Conservation (phyloP, 2,113 vertebrate species). For the Marmota flaviventris region DNA sequence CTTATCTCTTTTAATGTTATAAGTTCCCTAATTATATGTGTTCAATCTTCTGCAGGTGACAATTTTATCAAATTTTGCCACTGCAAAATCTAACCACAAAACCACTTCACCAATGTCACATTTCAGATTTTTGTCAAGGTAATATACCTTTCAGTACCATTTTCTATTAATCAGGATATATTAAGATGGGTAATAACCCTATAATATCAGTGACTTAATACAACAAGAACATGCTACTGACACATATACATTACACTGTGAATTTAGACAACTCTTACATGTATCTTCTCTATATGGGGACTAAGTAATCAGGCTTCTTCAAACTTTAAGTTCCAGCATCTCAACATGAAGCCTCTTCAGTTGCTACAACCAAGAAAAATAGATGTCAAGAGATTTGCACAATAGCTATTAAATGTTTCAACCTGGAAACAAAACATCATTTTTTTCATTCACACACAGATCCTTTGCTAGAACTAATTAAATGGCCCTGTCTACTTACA, state of each 20-base stretch:
- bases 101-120: background rate
- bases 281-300: background rate
- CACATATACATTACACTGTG: background rate
- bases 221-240: background rate
- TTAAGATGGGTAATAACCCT: background rate
- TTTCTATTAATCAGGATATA: background rate
- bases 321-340: background rate
- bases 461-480: slow-evolving; percentile 9
- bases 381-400: background rate
- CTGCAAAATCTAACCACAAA: slow-evolving; percentile 20
- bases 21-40: background rate
- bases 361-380: background rate
- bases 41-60: background rate
- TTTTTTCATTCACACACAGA: background rate
- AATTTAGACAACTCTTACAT: background rate
- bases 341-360: background rate
- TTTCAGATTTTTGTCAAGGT: background rate
- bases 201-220: background rate
- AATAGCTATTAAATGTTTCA: background rate
- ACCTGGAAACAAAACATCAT: background rate
- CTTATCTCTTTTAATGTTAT: background rate
- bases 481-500: background rate
- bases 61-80: slow-evolving; percentile 4
- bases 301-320: background rate
- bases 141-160: background rate